Conservation (phyloP, 2,113 vertebrate species). For the Lota lota region DNA sequence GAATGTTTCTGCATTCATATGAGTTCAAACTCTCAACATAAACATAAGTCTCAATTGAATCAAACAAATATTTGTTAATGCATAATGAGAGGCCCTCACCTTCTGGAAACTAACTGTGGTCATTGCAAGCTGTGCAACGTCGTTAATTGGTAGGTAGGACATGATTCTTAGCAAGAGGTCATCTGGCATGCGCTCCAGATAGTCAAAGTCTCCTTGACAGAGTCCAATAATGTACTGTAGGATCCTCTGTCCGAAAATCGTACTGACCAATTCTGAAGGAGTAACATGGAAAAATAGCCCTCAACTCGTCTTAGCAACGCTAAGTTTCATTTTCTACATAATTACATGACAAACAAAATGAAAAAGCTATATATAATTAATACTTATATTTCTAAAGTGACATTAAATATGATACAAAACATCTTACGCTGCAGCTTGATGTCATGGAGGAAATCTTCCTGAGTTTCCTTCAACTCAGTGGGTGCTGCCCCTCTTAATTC, state of each 20-base stretch:
- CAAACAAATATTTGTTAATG: too few species aligned
- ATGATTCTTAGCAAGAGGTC: constrained; percentile 69
- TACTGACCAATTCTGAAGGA: constrained; percentile 60
- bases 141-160: constrained; percentile 21
- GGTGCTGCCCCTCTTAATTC: not conserved
- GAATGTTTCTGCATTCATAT: too few species aligned
- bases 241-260: constrained; percentile 67
- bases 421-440: constrained; percentile 48
- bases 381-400: too few species aligned
- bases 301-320: not conserved
- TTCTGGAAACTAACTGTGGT: too few species aligned
- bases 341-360: constrained; percentile 4
- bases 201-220: constrained; percentile 74
- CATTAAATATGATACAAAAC: not conserved
- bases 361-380: not conserved
- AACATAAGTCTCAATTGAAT: too few species aligned
- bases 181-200: constrained; percentile 76
- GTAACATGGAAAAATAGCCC: not conserved
- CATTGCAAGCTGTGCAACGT: too few species aligned
- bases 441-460: constrained; percentile 68
- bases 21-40: too few species aligned
- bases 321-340: not conserved
- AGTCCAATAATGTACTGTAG: constrained; percentile 70
- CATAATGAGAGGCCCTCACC: too few species aligned
- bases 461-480: constrained; percentile 26